phyloP scores from a whole-genome alignment of 1,140 invertebrate genomes.

The Drosophila oshimai region DNA sequence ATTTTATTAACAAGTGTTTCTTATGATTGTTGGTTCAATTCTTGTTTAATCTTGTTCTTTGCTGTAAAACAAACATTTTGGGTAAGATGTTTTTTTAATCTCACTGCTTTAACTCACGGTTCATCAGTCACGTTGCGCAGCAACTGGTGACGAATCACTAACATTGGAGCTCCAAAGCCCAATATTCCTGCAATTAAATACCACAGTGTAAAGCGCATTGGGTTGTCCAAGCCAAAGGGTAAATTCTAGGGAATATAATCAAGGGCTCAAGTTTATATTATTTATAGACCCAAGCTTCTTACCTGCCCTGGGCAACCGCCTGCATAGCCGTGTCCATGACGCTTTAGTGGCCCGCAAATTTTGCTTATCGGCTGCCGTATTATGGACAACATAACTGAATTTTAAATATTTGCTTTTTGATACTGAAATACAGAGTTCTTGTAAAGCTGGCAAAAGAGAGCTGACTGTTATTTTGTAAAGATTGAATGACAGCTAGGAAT shows the following conservation, averaged over 20 bases:
- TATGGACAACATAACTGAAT: conserved; percentile 37
- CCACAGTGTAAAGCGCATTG: conserved; percentile 50
- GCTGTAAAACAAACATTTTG: background rate
- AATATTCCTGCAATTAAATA: conserved; percentile 26
- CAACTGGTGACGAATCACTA: conserved; percentile 62
- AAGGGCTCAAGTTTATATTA: background rate
- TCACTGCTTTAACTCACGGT: conserved; percentile 13
- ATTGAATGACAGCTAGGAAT: background rate
- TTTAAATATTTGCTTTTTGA: conserved; percentile 1
- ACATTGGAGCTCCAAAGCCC: conserved; percentile 55
- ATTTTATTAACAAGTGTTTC: conserved; percentile 11
- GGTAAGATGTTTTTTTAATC: background rate
- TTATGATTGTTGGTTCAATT: background rate
- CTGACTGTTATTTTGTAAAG: too few species aligned
- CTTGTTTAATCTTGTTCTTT: background rate
- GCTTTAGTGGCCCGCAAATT: conserved; percentile 8
- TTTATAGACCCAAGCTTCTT: background rate
- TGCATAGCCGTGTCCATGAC: conserved; percentile 22
- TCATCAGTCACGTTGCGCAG: conserved; percentile 28
- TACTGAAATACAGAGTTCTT: background rate
- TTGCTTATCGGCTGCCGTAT: conserved; percentile 16
- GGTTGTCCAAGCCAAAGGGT: conserved; percentile 51
- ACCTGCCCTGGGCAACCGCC: conserved; percentile 53
- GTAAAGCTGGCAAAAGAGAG: background rate
- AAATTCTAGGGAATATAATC: conserved; percentile 32